Base-by-base conservation (phyloP, 2,113 vertebrate genomes). In the Chunga burmeisteri region DNA sequence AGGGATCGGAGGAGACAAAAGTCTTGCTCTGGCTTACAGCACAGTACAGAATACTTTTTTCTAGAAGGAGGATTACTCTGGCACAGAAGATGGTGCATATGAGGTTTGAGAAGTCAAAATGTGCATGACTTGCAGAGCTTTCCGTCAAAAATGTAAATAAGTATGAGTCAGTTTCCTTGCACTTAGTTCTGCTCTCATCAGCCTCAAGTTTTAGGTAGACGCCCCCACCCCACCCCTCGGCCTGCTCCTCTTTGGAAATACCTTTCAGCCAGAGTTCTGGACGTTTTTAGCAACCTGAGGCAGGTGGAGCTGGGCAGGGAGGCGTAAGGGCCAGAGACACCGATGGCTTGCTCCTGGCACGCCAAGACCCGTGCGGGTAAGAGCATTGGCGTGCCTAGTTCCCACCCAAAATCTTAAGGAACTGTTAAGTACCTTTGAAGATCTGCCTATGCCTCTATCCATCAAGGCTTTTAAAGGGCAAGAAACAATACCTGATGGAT, bases 91-190 rank as follows among this genome's bases (percentile, higher is more conserved):
- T 11, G 9, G 70, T 84, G 26, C 68, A 20, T n/a, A 47, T 12
- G 58, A 94, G 84, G 75, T 62, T 75, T 86, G 96, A 86, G 72
- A 97, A 90, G 89, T 81, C 73, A 56, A 78, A 85, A 77, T 9
- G 81, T 84, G 93, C 88, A 67, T 73, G 94, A 70, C 40, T 93
- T 40, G 53, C 95, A 91, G 88, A 65, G 91, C 36, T 86, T 96
- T 95, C 92, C 22, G 13, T 98, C 90, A 96, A 81, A 96, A 94
- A 79, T 98, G 95, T 98, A 98, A 98, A 97, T 98, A 97, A 90
- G 88, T 90, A 26, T 70, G 79, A 96, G 94, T 94, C 88, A 27
- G 49, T 93, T 91, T 94, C 97, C 95, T 91, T 83, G 77, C 75
- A 87, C 88, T 97, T 94, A 95, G 88, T 96, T 97, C 93, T 93